Evolutionary conservation across 2,888 invertebrate species (phyloP), one percentile per base, ranked within the genome.

Genomic region (Mythimna vitellina): DNA sequence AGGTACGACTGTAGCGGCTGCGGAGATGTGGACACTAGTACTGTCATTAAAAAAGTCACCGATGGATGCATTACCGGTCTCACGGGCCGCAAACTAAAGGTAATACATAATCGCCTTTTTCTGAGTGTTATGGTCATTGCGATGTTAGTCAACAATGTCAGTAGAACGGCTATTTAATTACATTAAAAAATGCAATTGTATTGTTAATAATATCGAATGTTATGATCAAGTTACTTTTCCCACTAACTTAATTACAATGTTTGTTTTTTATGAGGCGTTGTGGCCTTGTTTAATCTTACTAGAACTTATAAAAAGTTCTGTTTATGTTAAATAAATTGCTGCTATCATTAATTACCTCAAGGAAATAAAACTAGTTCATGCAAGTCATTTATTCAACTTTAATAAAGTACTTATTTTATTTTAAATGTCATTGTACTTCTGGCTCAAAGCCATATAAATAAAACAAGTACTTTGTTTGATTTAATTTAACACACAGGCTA

Each of bases 1-100:
- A 97, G 99, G 76, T 98, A 98, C 91, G 99, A 99, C 96, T 99
- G 99, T 89, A 98, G 98, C 86, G 99, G 99, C 29, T 98, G 99
- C 90, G 99, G 99, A 7, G 99, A 99, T 97, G 99, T 99, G 70
- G 98, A 98, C 92, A 99, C 99, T 10, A 98, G 98, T 66, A 95
- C 96, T n/a, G 87, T 94, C 83, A 90, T 94, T 76, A 96, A 92
- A 75, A 96, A 97, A 88, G 83, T 92, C 77, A 87, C 87, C 63
- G 98, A 98, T 89, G 98, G 98, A 51, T 95, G 94, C 86, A 97
- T 99, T 82, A 97, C 97, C 88, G 99, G 99, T 67, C 91, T 99
- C 25, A 98, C 98, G 74, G 99, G 99, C 35, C 97, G 99, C 78
- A 98, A 97, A 91, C 95, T 99, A 60, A 98, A 98, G 97, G 99